These are phyloP conservation scores for Chloroceryle amazona DNA, from an alignment of 2,797 vertebrate genomes.

Conservation along the genomic window DNA sequence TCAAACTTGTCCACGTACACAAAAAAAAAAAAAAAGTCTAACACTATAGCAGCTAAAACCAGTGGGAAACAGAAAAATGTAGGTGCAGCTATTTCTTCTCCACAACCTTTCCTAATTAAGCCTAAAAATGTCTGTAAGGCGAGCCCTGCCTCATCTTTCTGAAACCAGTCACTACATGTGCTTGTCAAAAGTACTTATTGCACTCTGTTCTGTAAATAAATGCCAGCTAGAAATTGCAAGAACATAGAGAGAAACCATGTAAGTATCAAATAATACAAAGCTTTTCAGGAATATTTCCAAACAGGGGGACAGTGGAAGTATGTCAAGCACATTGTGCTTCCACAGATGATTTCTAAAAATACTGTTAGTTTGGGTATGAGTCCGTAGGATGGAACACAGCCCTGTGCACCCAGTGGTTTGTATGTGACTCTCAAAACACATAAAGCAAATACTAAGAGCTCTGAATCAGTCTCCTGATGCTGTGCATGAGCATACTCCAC, in stretches of 20 bases:
- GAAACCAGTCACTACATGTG: constrained; percentile 59
- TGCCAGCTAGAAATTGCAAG: background rate
- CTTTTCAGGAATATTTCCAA: background rate
- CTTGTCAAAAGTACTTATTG: constrained; percentile 10
- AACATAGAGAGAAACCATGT: background rate
- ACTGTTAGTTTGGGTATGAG: background rate
- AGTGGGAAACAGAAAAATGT: constrained; percentile 75
- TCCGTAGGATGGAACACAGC: background rate
- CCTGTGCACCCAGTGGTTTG: background rate
- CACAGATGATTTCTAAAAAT: background rate
- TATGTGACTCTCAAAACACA: background rate
- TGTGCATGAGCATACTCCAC: accelerated
- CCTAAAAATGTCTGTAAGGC: constrained; percentile 42
- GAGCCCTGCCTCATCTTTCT: constrained; percentile 33
- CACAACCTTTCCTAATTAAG: constrained; percentile 49
- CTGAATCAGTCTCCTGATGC: background rate
- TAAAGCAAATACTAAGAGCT: background rate
- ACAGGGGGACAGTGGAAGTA: background rate
- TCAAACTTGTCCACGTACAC: constrained; percentile 69
- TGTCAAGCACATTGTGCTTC: background rate
- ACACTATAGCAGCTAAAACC: constrained; percentile 61
- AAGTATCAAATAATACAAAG: background rate
- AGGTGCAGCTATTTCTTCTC: constrained; percentile 56
- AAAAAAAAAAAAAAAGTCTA: constrained; percentile 10
- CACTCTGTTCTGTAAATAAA: background rate